phyloP scores from a whole-genome alignment of 2,797 vertebrate genomes.

The Sebastes melanostomus region DNA sequence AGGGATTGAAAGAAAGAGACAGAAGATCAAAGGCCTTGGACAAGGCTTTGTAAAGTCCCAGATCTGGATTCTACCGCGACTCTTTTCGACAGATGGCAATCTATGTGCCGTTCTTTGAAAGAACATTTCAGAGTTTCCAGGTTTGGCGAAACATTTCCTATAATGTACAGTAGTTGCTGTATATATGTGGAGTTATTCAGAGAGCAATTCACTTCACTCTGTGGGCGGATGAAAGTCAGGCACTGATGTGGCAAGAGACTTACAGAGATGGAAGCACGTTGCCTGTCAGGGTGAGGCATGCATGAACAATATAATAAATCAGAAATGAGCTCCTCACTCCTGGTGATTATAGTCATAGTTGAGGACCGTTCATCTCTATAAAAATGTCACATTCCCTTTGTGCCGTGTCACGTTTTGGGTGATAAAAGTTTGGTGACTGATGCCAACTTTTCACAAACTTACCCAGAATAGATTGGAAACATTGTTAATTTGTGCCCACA shows the following conservation, averaged over 20 bases:
- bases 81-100: conserved; percentile 24
- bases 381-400: conserved; percentile 32
- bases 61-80: conserved; percentile 39
- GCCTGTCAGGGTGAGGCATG: conserved; percentile 37
- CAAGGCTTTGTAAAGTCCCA: conserved; percentile 56
- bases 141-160: not conserved
- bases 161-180: conserved; percentile 16
- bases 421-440: conserved; percentile 42
- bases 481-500: conserved; percentile 10
- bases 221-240: conserved; percentile 52
- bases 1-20: conserved; percentile 42
- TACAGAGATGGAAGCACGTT: conserved; percentile 25
- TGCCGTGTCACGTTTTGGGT: conserved; percentile 7
- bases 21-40: conserved; percentile 56
- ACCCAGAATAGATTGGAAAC: not conserved
- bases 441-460: conserved; percentile 32
- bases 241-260: conserved; percentile 54
- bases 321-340: conserved; percentile 48
- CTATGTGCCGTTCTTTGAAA: conserved; percentile 1
- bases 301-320: conserved; percentile 58
- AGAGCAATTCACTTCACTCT: conserved; percentile 21
- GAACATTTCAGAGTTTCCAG: conserved; percentile 7
- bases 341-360: conserved; percentile 33
- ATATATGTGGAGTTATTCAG: conserved; percentile 27
- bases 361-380: conserved; percentile 21